Evolutionary conservation across 2,113 vertebrate species (phyloP).

Genomic region (Ploceus nigricollis): DNA sequence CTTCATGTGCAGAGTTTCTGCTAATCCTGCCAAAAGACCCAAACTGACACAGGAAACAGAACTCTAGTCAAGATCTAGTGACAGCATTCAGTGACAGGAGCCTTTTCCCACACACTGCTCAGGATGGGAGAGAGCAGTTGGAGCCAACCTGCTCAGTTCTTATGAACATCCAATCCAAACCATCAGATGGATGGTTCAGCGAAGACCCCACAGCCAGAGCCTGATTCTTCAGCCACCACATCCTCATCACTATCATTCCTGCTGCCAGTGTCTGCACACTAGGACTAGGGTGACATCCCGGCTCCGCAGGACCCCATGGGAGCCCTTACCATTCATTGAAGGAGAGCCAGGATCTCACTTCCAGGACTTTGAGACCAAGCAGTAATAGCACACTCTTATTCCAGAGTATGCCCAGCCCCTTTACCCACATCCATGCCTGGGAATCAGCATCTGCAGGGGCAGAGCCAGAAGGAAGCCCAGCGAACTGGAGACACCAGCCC

Average conservation of each 20-base stretch:
- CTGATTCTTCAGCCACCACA: background rate
- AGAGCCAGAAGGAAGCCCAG: constrained; percentile 21
- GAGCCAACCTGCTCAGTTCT: background rate
- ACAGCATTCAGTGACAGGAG: background rate
- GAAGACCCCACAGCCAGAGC: background rate
- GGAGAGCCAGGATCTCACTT: constrained; percentile 31
- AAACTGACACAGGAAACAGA: background rate
- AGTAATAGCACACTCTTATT: constrained; percentile 41
- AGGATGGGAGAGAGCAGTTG: background rate
- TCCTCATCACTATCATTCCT: background rate
- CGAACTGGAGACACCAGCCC: background rate
- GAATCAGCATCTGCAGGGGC: constrained; percentile 36
- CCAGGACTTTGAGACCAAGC: constrained; percentile 38
- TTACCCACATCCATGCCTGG: constrained; percentile 23
- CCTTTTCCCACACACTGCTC: background rate
- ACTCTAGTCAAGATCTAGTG: background rate
- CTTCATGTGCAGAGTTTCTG: background rate
- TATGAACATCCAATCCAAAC: background rate
- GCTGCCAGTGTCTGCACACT: background rate
- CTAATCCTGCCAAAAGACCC: background rate
- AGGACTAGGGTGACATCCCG: background rate
- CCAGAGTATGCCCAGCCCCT: constrained; percentile 20
- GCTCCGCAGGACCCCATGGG: background rate
- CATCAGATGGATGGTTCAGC: background rate
- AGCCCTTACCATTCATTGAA: constrained; percentile 31